Evolutionary conservation across 2,888 invertebrate species (phyloP).

Genomic region (Dorcus parallelipipedus): DNA sequence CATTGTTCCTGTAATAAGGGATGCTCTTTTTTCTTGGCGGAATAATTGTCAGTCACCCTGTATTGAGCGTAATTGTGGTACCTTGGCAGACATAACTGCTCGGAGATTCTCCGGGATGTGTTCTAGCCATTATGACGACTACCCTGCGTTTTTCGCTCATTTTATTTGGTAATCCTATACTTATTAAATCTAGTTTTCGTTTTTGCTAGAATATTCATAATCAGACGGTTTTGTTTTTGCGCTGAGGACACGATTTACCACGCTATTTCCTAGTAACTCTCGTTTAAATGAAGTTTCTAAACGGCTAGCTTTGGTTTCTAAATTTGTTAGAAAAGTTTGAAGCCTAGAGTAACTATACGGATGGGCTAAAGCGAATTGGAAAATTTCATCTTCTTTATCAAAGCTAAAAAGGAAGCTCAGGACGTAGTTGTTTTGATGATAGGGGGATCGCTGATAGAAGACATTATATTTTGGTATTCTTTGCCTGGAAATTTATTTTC

Average conservation of each 20-base stretch:
- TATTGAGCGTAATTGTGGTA: conserved; percentile 32
- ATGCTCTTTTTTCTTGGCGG: too few relatives aligned
- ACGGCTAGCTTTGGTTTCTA: conserved; percentile 61
- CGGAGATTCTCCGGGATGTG: conserved; percentile 93
- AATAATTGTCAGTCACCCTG: too few relatives aligned
- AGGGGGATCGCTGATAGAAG: conserved; percentile 87
- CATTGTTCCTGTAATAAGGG: too few relatives aligned
- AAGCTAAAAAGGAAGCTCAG: conserved; percentile 93
- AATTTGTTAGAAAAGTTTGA: conserved; percentile 75
- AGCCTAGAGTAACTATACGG: conserved; percentile 94
- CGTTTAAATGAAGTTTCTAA: conserved; percentile 60
- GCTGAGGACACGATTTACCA: conserved; percentile 49
- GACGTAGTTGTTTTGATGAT: conserved; percentile 87
- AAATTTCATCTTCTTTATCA: conserved; percentile 91
- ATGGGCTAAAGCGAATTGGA: conserved; percentile 90
- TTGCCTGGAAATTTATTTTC: conserved; percentile 55
- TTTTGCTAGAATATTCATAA: conserved; percentile 70
- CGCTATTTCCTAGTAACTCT: conserved; percentile 65
- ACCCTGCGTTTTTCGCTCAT: conserved; percentile 62
- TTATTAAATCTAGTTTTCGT: conserved; percentile 82
- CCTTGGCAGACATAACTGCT: conserved; percentile 93
- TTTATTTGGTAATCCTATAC: conserved; percentile 61
- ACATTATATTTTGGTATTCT: conserved; percentile 77
- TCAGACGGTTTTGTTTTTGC: too few relatives aligned
- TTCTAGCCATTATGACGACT: conserved; percentile 82